Evolutionary conservation across 2,888 invertebrate species (phyloP), one percentile per base, ranked within the genome.

Genomic region (Rugalucina vietnamica): DNA sequence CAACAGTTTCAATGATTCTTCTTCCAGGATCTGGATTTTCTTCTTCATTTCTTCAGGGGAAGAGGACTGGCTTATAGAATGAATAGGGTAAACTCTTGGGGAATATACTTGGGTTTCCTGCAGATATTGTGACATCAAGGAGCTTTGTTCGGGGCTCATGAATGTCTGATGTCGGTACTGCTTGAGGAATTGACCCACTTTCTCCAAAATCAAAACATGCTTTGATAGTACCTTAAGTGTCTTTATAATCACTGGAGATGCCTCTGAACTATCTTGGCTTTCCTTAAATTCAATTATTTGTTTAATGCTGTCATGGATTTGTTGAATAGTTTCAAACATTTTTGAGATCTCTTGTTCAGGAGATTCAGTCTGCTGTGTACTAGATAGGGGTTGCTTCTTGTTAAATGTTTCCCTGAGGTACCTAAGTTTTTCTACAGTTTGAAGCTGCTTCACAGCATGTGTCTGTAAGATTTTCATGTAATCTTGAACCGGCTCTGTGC

Each of bases 171-270:
- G 4, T 27, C 29, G 24, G 29, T 29, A 34, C 24, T 73, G 60
- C 39, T 78, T 49, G 21, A 65, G 18, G 24, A 49, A 4, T 37
- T 24, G 8, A 36, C 37, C 49, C 2, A 82, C 29, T 39, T 57
- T 75, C 24, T 82, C 49, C 50, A 79, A 21, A 1, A 82, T 14
- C 12, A 54, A 2, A 3, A 54, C 50, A 10, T 81, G 81, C 24
- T 81, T 72, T 29, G 76, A 65, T 5, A 81, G 27, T 8, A 60
- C 18, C 69, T 79, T 81, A 18, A 76, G 24, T 69, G 69, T 27
- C 34, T 81, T 81, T 24, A 83, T 65, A 37, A 81, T 24, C 0
- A 81, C 71, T n/a, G 81, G 79, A 36, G 29, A 32, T 27, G 21
- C 12, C 4, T 12, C 21, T 54, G n/a, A 21, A 18, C 34, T 65